Evolutionary conservation across 1,140 invertebrate genomes (phyloP), one percentile per base, ranked within the genome.

Genomic region (Pissodes strobi): DNA sequence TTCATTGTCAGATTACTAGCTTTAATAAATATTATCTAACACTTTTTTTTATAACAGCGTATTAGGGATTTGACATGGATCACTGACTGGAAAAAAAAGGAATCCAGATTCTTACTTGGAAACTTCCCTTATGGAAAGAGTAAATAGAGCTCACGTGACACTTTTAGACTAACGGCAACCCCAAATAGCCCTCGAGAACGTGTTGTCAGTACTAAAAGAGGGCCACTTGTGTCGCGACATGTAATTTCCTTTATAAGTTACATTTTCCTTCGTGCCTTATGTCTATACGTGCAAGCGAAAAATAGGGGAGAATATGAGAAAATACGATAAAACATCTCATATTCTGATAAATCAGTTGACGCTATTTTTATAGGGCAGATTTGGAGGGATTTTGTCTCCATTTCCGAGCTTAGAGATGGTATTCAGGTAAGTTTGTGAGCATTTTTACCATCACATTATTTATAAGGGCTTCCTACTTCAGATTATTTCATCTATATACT

Each of bases 191-290:
- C 53, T 57, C 27, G 53, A 56, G 22, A 39, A 43, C 38, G 53
- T 57, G 53, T 57, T 13, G 38, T 41, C 37, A 30, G n/a, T 43
- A 27, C 53, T 19, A 15, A 57, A 57, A 27, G 23, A 57, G 38
- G 22, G 39, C 53, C 53, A 57, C 53, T 57, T 57, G 22, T 56
- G n/a, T 57, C 53, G 38, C 53, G 39, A 43, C 38, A 57, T 45
- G 53, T 43, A 18, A 45, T 43, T 57, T 57, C 27, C 53, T 57
- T 43, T 57, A 57, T 51, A 23, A 2, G 38, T 57, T 43, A 57
- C 53, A 57, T 57, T 57, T 57, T 19, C 13, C 15, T 39, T 6
- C 19, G 22, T 43, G 41, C 25, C 25, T 27, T 27, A 27, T 45
- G 41, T 18, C 13, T 45, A 41, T 41, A 57, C 39, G 53, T 57